Evolutionary conservation across 92 coral and sea anemone species (phyloP).

Genomic region (Epizoanthus illoricatus): DNA sequence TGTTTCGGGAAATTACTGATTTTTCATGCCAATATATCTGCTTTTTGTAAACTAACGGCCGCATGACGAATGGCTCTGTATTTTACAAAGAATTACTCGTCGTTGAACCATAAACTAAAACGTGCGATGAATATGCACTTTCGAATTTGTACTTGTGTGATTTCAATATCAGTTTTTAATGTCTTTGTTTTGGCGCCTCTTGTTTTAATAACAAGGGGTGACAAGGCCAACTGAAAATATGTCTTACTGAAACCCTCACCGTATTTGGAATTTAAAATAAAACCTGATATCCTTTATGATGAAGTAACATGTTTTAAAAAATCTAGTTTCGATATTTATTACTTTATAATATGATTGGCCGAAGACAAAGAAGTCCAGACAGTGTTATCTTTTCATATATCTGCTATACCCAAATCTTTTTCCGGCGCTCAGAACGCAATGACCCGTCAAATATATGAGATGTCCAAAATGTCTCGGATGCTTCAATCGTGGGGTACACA

Average conservation of each 20-base stretch:
- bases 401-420: too few species aligned
- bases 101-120: background rate
- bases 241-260: too few species aligned
- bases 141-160: background rate
- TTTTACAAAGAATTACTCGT: background rate
- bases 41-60: background rate
- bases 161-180: constrained; percentile 16
- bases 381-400: too few species aligned
- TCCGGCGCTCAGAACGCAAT: background rate
- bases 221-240: background rate
- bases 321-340: too few species aligned
- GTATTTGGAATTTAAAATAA: too few species aligned
- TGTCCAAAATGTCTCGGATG: background rate
- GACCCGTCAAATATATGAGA: background rate
- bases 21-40: background rate
- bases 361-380: too few species aligned
- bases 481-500: background rate
- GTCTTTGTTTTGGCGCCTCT: constrained; percentile 8
- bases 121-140: constrained; percentile 27
- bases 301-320: background rate
- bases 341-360: background rate
- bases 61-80: background rate
- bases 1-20: background rate
- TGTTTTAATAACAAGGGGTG: constrained; percentile 18
- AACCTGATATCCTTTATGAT: background rate